Base-by-base conservation (phyloP, 2,113 vertebrate species). In the Emydocephalus ijimae region DNA sequence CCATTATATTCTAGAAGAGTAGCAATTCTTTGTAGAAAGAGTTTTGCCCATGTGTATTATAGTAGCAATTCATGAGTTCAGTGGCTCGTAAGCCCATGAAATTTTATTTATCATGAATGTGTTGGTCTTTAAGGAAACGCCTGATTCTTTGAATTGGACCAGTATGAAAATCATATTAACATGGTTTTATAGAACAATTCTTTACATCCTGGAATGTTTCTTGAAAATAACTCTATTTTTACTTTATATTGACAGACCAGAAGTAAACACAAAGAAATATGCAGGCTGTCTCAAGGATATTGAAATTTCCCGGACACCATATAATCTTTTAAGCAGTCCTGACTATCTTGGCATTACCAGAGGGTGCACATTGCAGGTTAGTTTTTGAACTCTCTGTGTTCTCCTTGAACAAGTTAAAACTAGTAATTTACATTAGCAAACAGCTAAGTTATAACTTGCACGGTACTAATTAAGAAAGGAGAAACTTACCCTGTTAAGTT, bases 291-390 rank as follows among this genome's bases (percentile, higher is more conserved):
- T 99, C 69, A 98, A 98, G 95, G 99, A 99, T 92, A 99, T 99
- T 87, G 99, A 99, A 97, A 98, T 99, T 95, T 99, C 99, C 94
- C 98, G 98, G 96, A 99, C 98, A 3, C 99, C 99, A 0, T 99
- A 99, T 95, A 99, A 98, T 96, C 98, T 99, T 94, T 97, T 99
- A 89, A 99, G 99, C 93, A 99, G 99, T 90, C 97, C 98, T 39
- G 98, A 99, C 95, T 99, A 98, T 93, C 99, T 99, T 10, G 99
- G 99, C 20, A 96, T 99, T 93, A 99, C 98, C 56, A 99, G 99
- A 97, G 99, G 99, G 94, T 99, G 99, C 94, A 97, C 98, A 0
- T 96, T 99, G 23, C 99, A 99, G 98, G 99, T 99, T 93, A 93
- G 97, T 97, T 88, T 92, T 10, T 59, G 89, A 95, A 87, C 5